Evolutionary conservation across 2,113 vertebrate species (phyloP).

Genomic region (Oriolus oriolus): DNA sequence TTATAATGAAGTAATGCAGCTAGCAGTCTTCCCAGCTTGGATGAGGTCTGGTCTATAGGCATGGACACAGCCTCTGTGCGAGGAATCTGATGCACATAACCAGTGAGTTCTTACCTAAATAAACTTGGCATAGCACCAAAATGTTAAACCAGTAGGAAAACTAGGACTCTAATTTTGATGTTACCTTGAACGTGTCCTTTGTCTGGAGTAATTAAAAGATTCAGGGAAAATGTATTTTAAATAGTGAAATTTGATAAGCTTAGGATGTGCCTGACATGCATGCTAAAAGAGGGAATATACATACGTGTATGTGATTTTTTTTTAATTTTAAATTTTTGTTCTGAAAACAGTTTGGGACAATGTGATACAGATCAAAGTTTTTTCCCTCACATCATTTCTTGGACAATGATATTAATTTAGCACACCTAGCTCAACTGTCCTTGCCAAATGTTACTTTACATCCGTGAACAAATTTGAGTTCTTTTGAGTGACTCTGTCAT

Average conservation of each 20-base stretch:
- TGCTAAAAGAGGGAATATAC: neutral
- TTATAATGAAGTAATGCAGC: neutral
- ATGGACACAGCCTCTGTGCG: neutral
- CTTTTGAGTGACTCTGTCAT: neutral
- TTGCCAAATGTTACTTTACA: neutral
- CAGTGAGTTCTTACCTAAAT: neutral
- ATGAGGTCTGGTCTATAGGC: fast-evolving
- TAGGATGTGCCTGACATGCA: neutral
- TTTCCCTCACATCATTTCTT: neutral
- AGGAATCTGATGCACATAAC: neutral
- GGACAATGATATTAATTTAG: neutral
- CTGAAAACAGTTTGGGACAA: neutral
- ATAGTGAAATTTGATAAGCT: neutral
- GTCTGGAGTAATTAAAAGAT: neutral
- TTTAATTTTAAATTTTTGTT: neutral
- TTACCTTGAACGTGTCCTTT: neutral
- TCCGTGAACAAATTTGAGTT: neutral
- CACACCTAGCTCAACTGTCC: neutral
- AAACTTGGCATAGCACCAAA: neutral
- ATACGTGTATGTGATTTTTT: neutral
- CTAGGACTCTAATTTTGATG: neutral
- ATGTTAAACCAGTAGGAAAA: neutral
- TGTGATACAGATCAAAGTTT: neutral
- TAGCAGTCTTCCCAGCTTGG: neutral
- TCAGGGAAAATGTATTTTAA: neutral